Evolutionary conservation across 2,888 invertebrate species (phyloP), one percentile per base, ranked within the genome.

Genomic region (Salticus scenicus): DNA sequence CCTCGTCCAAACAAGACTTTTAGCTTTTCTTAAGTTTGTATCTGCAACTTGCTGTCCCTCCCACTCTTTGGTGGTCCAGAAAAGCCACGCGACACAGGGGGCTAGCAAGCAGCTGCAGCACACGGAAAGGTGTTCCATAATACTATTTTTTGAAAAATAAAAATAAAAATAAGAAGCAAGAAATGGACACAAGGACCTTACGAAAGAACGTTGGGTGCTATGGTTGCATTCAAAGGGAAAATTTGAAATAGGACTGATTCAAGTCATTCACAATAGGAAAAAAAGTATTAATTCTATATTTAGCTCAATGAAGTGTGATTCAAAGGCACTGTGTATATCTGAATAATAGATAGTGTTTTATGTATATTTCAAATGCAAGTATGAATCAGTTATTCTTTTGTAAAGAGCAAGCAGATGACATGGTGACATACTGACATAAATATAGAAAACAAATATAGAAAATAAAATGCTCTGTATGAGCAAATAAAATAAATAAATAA

Each of bases 51-150:
- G 57, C 17, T 24, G 24, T 24, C 5, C 57, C 24, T 57, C 24
- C 24, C 57, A 57, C 24, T 57, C 57, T 57, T 57, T 57, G 57
- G 57, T 57, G 57, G 57, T 57, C 57, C 57, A n/a, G 57, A 17
- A 4, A 1, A 24, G 57, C 57, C 57, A 57, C 57, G 57, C 57
- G 57, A 57, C 57, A 57, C 57, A 57, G 57, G 57, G 57, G 57
- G 57, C 57, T 1, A 12, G 24, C 20, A 57, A 57, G 17, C 57
- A 57, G 57, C 57, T 57, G 57, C 57, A 1, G 1, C 24, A 4
- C 24, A 7, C 20, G 57, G 57, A 24, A 57, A 57, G 57, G 57
- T 57, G 57, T 57, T 57, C 57, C 5, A 7, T 4, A 17, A 2
- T 24, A 5, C 57, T 57, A 57, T 57, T 47, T 47, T 47, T 47